Conservation (phyloP, 2,797 vertebrate species). For the Poecilia velifera region DNA sequence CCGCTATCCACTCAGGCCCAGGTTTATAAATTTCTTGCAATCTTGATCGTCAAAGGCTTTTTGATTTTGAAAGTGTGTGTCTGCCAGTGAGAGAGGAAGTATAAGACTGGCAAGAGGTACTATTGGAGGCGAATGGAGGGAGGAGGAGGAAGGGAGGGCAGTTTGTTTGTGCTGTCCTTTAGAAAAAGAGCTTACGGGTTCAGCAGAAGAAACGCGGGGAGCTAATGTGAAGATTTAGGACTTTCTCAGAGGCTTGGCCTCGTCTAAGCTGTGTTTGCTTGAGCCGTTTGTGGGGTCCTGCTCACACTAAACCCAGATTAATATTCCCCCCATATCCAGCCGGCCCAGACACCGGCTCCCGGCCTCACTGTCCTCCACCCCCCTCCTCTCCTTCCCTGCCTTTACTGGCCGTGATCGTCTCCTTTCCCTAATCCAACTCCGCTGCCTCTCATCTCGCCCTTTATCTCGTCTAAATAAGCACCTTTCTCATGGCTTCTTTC, state of each 20-base stretch:
- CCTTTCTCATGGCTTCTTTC: slow-evolving; percentile 85
- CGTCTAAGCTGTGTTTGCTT: slow-evolving; percentile 94
- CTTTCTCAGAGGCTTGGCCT: slow-evolving; percentile 94
- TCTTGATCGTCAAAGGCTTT: slow-evolving; percentile 89
- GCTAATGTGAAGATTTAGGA: slow-evolving; percentile 98
- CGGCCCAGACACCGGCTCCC: slow-evolving; percentile 84
- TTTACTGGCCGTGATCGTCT: slow-evolving; percentile 91
- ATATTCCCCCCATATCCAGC: slow-evolving; percentile 91
- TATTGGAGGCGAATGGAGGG: slow-evolving; percentile 65
- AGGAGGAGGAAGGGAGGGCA: slow-evolving; percentile 16
- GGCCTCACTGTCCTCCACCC: slow-evolving; percentile 64
- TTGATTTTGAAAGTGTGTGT: slow-evolving; percentile 81
- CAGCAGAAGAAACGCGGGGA: slow-evolving; percentile 93
- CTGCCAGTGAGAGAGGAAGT: slow-evolving; percentile 79
- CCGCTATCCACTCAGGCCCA: slow-evolving; percentile 84
- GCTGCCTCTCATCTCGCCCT: slow-evolving; percentile 94
- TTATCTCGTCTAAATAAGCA: slow-evolving; percentile 96
- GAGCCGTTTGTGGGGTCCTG: slow-evolving; percentile 93
- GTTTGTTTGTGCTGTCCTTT: slow-evolving; percentile 96
- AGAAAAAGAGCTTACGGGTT: slow-evolving; percentile 97
- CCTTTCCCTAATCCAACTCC: slow-evolving; percentile 92
- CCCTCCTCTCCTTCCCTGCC: slow-evolving; percentile 62
- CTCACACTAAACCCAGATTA: slow-evolving; percentile 98
- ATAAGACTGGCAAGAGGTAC: slow-evolving; percentile 74
- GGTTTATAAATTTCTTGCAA: slow-evolving; percentile 88